Evolutionary conservation across 1,140 invertebrate genomes (phyloP), one percentile per base, ranked within the genome.

Genomic region (Listronotus bonariensis): DNA sequence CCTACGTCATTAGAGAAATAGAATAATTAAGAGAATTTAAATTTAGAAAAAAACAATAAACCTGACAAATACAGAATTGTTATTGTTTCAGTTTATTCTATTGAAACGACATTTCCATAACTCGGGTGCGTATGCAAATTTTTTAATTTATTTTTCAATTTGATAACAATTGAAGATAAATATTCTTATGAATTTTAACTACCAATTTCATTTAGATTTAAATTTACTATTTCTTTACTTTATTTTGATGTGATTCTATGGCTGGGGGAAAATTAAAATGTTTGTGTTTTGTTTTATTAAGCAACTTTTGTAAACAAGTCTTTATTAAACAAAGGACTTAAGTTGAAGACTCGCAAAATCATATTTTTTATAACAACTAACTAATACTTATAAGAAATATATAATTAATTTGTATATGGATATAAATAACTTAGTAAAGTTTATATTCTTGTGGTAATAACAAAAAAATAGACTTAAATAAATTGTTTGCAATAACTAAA

Each of bases 61-160:
- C 11, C 34, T 14, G 53, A 55, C 12, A 17, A 51, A 51, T 51
- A 45, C 57, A 60, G 40, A 51, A 38, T 45, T 40, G 46, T 34
- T 52, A 51, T 41, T 60, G 20, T 60, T 60, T 60, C 46, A 46
- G 32, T 49, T 51, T 60, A 42, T 26, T 34, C 48, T 60, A 60
- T 41, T 60, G 46, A 60, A 60, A 60, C 38, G 34, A 49, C 38
- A 60, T 60, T 58, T 52, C 57, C 57, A 51, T 60, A 49, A 18
- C 57, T 51, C 32, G 15, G 46, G 57, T 31, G 46, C 15, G 46
- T 60, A 60, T 60, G 57, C 57, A 60, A 60, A 60, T 60, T 60
- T 57, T 60, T 60, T 60, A 60, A 60, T 60, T 36, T 60, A 60
- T 60, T 60, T 60, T 60, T 60, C 46, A 46, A 60, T 60, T 60